Evolutionary conservation across 2,888 invertebrate genomes (phyloP).

Genomic region (Strigamia maritima): DNA sequence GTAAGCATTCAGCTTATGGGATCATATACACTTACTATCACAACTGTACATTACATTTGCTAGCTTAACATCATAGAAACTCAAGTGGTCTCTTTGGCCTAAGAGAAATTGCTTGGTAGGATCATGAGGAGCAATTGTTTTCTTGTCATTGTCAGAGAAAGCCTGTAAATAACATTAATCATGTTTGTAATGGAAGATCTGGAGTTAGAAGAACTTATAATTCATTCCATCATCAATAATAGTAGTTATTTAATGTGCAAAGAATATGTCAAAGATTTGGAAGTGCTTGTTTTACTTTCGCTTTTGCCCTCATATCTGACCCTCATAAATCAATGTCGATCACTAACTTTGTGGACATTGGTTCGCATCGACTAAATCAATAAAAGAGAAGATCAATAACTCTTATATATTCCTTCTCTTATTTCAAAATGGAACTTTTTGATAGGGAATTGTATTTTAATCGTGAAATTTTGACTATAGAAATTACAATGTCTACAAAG

Average conservation of each 20-base stretch:
- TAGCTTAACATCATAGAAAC: slow-evolving; percentile 20
- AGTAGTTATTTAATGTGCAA: not conserved
- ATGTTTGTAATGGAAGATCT: too few relatives aligned
- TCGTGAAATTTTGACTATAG: too few relatives aligned
- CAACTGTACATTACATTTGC: slow-evolving; percentile 7
- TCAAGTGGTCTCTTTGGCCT: slow-evolving; percentile 34
- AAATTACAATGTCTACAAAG: too few relatives aligned
- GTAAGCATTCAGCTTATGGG: too few relatives aligned
- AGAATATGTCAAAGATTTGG: not conserved
- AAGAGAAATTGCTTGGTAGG: slow-evolving; percentile 29
- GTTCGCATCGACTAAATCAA: too few relatives aligned
- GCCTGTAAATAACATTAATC: slow-evolving; percentile 25
- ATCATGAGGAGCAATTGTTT: slow-evolving; percentile 7
- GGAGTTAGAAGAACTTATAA: too few relatives aligned
- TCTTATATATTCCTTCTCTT: too few relatives aligned
- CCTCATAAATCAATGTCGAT: not conserved
- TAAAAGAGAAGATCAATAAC: too few relatives aligned
- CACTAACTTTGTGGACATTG: too few relatives aligned
- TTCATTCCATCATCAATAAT: too few relatives aligned
- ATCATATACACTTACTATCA: not conserved
- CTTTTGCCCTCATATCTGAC: not conserved
- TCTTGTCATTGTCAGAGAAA: slow-evolving; percentile 26
- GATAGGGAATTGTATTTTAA: too few relatives aligned
- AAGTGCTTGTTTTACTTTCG: not conserved
- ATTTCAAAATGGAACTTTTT: too few relatives aligned